Evolutionary conservation across 2,797 vertebrate genomes (phyloP).

Genomic region (Acanthiza pusilla): DNA sequence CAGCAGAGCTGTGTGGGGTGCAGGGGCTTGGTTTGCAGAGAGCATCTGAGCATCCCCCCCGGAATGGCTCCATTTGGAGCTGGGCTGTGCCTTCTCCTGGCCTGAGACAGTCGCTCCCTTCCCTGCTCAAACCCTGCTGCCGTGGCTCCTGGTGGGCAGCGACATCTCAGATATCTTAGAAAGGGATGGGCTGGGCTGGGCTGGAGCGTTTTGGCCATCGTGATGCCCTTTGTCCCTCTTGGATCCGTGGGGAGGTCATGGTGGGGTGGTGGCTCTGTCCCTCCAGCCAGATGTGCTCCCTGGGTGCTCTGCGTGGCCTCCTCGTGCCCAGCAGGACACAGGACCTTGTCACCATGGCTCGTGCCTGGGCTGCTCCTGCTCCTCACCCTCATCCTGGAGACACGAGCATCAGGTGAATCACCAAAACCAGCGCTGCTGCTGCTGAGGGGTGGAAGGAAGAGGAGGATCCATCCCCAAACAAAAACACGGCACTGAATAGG

Average conservation of each 20-base stretch:
- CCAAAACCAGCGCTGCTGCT: background rate
- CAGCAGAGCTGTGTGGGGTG: accelerated
- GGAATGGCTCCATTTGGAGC: background rate
- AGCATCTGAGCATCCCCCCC: background rate
- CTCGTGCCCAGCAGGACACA: accelerated
- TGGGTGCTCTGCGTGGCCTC: background rate
- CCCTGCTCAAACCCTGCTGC: accelerated
- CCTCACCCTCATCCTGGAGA: background rate
- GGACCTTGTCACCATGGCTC: accelerated
- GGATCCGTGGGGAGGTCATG: background rate
- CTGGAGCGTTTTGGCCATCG: accelerated
- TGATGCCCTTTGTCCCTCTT: accelerated
- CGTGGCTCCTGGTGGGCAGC: background rate
- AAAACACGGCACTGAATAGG: background rate
- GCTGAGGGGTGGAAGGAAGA: background rate
- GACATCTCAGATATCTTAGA: accelerated
- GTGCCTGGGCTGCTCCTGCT: background rate
- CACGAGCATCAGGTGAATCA: accelerated
- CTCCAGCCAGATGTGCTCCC: background rate
- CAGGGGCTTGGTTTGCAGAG: background rate
- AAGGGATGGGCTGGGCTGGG: background rate
- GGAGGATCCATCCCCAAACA: background rate
- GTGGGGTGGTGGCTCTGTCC: background rate
- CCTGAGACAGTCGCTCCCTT: background rate
- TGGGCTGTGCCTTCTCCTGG: background rate